These are phyloP conservation scores for Etheostoma perlongum DNA, from an alignment of 2,797 vertebrate genomes.

Conservation along the genomic window DNA sequence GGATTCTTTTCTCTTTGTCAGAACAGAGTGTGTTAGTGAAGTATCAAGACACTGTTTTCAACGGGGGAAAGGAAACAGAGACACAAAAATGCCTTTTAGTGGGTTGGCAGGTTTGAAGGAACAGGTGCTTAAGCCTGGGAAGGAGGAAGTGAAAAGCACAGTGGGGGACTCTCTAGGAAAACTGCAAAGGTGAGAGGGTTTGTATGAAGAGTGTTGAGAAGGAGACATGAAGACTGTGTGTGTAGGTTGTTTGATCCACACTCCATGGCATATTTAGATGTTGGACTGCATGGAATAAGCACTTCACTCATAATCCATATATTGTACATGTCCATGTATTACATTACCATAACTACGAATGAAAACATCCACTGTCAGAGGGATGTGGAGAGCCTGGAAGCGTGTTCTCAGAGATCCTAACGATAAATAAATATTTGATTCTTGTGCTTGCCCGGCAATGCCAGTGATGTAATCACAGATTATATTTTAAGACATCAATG, in stretches of 20 bases:
- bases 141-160: constrained; percentile 92
- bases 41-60: constrained; percentile 39
- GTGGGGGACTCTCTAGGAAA: constrained; percentile 92
- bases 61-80: constrained; percentile 1
- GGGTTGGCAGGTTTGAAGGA: constrained; percentile 90
- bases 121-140: constrained; percentile 91
- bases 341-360: constrained; percentile 6
- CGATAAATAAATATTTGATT: constrained; percentile 76
- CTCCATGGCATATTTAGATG: background rate
- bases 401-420: constrained; percentile 51
- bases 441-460: constrained; percentile 50
- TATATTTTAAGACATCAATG: constrained; percentile 71
- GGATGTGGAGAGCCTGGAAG: constrained; percentile 17
- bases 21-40: constrained; percentile 50
- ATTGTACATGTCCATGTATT: background rate
- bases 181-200: constrained; percentile 92
- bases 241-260: constrained; percentile 5
- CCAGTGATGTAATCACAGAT: constrained; percentile 68
- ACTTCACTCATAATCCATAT: background rate
- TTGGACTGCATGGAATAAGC: constrained; percentile 7
- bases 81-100: constrained; percentile 90
- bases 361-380: constrained; percentile 22
- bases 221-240: constrained; percentile 8
- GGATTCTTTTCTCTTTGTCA: constrained; percentile 44
- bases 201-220: constrained; percentile 6